phyloP scores from a whole-genome alignment of 2,888 invertebrate genomes.

The Monopis laevigella region DNA sequence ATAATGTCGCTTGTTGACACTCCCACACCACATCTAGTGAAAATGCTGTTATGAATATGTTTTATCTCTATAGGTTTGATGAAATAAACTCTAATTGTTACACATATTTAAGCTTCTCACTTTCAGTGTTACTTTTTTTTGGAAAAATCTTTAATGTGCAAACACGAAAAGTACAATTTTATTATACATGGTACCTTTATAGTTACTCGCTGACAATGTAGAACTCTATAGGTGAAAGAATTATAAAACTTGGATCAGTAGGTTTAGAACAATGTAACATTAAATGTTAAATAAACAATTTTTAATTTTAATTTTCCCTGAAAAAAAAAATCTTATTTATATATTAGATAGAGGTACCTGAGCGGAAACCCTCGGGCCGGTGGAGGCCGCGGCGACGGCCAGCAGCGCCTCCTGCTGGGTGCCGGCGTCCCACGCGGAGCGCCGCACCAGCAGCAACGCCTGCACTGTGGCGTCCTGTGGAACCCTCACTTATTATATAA shows the following conservation, averaged over 20 bases:
- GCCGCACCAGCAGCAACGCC: conserved; percentile 22
- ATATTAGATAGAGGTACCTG: neutral
- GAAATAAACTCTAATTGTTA: too few relatives aligned
- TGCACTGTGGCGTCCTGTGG: conserved; percentile 19
- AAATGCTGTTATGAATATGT: too few relatives aligned
- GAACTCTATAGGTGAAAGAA: too few relatives aligned
- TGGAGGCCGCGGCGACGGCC: conserved; percentile 16
- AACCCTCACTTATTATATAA: conserved; percentile 31
- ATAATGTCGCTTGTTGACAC: too few relatives aligned
- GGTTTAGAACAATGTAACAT: conserved; percentile 18
- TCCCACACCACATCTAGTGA: too few relatives aligned
- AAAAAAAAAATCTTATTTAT: conserved; percentile 13
- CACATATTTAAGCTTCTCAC: too few relatives aligned
- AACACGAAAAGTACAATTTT: too few relatives aligned
- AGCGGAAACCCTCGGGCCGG: conserved; percentile 11
- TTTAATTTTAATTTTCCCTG: conserved; percentile 1
- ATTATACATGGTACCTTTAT: too few relatives aligned
- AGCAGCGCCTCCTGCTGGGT: neutral
- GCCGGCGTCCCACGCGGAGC: neutral
- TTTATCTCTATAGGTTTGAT: too few relatives aligned
- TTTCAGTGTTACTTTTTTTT: too few relatives aligned
- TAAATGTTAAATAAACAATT: conserved; percentile 14
- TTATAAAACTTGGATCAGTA: conserved; percentile 15
- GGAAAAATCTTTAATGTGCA: too few relatives aligned
- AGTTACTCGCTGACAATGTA: too few relatives aligned